These are phyloP conservation scores for Papilio xuthus DNA, from an alignment of 1,140 invertebrate species.

Conservation along the genomic window DNA sequence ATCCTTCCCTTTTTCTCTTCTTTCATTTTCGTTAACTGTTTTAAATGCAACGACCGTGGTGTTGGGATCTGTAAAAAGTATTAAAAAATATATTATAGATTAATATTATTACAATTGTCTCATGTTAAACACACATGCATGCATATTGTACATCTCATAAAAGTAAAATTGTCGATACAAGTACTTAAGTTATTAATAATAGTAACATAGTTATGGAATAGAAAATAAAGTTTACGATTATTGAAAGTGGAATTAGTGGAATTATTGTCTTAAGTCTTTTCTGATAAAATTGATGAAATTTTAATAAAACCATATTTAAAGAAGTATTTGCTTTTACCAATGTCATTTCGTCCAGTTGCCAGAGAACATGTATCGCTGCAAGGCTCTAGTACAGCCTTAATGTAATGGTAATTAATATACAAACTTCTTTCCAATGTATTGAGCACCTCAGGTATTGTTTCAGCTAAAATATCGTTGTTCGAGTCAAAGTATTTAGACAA, in stretches of 20 bases:
- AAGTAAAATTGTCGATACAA: too few relatives aligned
- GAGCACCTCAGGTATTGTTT: neutral
- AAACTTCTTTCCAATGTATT: neutral
- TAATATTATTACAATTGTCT: too few relatives aligned
- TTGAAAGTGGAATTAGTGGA: too few relatives aligned
- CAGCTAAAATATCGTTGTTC: neutral
- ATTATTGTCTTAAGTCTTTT: too few relatives aligned
- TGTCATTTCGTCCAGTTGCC: neutral
- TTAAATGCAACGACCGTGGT: neutral
- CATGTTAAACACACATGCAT: too few relatives aligned
- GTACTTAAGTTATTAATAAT: too few relatives aligned
- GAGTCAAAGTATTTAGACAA: neutral
- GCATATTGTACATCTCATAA: too few relatives aligned
- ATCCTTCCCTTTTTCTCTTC: neutral
- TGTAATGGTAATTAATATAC: neutral
- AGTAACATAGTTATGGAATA: too few relatives aligned
- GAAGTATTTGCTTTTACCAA: neutral
- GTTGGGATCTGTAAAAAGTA: neutral
- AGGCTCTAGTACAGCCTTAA: neutral
- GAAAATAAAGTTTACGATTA: too few relatives aligned
- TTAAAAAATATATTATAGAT: neutral
- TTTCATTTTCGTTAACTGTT: neutral
- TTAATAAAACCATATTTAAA: neutral
- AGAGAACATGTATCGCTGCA: neutral
- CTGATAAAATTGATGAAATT: neutral